Evolutionary conservation across 2,797 vertebrate genomes (phyloP).

Genomic region (Lepilemur septentrionalis): DNA sequence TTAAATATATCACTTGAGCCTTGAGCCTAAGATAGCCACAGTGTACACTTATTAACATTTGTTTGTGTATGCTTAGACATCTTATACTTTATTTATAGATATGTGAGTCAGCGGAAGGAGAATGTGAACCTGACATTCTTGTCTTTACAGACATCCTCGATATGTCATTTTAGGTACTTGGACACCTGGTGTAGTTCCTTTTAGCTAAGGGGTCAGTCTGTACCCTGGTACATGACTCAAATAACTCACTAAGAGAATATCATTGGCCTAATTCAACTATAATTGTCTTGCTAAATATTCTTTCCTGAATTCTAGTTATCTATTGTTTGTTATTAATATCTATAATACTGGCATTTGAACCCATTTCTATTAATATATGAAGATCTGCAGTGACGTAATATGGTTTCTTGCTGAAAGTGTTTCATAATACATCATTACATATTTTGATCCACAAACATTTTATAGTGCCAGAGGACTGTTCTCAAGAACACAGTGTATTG

Average conservation of each 20-base stretch:
- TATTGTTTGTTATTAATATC: background rate
- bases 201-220: background rate
- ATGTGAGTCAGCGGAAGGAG: background rate
- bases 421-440: background rate
- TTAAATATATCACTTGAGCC: background rate
- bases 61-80: background rate
- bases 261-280: background rate
- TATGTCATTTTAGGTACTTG: background rate
- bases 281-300: background rate
- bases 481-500: background rate
- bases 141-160: background rate
- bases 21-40: background rate
- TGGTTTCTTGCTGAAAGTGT: background rate
- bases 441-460: background rate
- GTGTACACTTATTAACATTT: background rate
- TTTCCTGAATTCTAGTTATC: conserved; percentile 8
- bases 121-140: background rate
- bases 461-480: background rate
- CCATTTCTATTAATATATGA: background rate
- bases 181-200: background rate
- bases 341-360: background rate
- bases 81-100: background rate
- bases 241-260: background rate
- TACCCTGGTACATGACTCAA: background rate
- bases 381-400: background rate